phyloP scores from a whole-genome alignment of 2,888 invertebrate genomes.

The Himalopsyche anomala region DNA sequence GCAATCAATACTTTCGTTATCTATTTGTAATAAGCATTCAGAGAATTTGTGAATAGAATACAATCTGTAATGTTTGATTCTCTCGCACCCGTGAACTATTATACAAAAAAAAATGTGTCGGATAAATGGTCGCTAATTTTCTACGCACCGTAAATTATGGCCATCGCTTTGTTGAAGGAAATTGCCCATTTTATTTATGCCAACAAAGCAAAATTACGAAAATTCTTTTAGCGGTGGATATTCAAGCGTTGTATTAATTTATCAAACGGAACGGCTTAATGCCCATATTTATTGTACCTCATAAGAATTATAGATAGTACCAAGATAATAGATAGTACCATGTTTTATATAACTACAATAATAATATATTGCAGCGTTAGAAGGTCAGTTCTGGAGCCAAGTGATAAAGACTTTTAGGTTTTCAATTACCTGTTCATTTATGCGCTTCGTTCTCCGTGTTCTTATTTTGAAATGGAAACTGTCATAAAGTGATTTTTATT shows the following conservation, averaged over 20 bases:
- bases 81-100: neutral
- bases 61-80: neutral
- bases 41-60: neutral
- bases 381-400: no score
- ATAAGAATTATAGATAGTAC: neutral
- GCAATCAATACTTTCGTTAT: no score
- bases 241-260: neutral
- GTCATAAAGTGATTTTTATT: no score
- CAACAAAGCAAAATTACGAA: constrained; percentile 31
- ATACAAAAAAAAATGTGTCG: constrained; percentile 45
- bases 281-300: neutral
- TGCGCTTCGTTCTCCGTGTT: no score
- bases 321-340: neutral
- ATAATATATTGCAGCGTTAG: no score
- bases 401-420: no score
- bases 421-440: no score
- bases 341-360: no score
- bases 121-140: constrained; percentile 52
- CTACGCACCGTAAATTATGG: constrained; percentile 48
- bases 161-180: constrained; percentile 48
- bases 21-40: no score
- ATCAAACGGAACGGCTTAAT: constrained; percentile 9
- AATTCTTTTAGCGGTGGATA: constrained; percentile 26
- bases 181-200: constrained; percentile 51
- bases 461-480: no score